Conservation (phyloP, 2,113 vertebrate species). For the Smithornis capensis region DNA sequence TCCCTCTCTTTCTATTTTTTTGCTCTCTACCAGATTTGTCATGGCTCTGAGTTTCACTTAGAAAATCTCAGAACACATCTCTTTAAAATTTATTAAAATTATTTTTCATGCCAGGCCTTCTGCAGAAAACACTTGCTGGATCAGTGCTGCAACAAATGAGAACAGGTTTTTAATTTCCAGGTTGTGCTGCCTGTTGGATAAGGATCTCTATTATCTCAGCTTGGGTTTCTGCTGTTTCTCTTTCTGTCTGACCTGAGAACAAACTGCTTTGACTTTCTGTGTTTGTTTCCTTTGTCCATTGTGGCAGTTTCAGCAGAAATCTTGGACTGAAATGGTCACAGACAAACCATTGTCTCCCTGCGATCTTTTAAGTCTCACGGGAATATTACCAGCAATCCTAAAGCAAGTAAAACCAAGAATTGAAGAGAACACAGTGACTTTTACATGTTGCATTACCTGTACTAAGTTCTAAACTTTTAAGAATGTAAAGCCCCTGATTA, state of each 20-base stretch:
- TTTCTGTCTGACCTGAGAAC: neutral
- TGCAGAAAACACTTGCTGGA: neutral
- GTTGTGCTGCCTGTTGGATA: neutral
- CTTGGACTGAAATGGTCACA: neutral
- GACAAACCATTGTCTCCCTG: neutral
- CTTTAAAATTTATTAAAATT: neutral
- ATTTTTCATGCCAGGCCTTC: neutral
- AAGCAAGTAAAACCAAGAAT: neutral
- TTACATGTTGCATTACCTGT: neutral
- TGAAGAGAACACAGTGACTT: neutral
- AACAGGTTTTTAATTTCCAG: slow-evolving; percentile 4
- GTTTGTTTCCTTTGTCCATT: neutral
- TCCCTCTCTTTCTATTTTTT: neutral
- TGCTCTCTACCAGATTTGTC: neutral
- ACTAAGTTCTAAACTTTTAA: neutral
- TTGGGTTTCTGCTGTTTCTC: neutral
- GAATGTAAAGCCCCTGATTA: neutral
- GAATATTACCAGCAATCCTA: neutral
- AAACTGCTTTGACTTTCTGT: neutral
- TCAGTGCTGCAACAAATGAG: neutral
- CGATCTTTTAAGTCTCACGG: neutral
- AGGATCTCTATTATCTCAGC: neutral
- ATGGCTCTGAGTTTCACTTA: neutral
- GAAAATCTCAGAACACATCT: neutral
- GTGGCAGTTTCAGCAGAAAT: neutral